A percentile compares a stretch with the other conserved stretches of the same genome.
These are phyloP conservation scores for Ormyrus nitidulus DNA, from an alignment of 2,888 invertebrate species.

Conservation along the genomic window DNA sequence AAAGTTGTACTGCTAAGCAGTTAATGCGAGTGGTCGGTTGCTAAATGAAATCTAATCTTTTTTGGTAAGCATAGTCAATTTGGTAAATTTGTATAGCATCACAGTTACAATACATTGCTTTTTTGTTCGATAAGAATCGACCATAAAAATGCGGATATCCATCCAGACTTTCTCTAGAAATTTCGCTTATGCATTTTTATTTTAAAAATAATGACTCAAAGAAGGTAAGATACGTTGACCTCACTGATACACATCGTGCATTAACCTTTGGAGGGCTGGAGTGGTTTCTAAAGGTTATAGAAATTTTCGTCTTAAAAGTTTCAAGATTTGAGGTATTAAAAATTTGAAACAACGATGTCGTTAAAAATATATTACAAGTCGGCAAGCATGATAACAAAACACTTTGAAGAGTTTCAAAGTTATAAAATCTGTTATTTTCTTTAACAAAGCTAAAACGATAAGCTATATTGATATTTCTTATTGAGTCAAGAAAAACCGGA, in stretches of 20 bases:
- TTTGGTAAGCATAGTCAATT: neutral
- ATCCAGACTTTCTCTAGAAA: neutral
- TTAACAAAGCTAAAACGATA: neutral
- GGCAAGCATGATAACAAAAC: constrained; percentile 2
- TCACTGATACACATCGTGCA: neutral
- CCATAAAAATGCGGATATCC: neutral
- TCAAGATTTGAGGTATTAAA: neutral
- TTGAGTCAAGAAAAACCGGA: too few relatives aligned
- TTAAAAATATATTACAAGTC: too few relatives aligned
- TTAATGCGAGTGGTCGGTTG: too few relatives aligned
- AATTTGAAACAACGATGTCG: too few relatives aligned
- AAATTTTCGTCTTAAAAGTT: constrained; percentile 4
- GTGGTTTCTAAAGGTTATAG: neutral
- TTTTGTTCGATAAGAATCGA: neutral
- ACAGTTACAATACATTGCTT: neutral
- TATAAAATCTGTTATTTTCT: too few relatives aligned
- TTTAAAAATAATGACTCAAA: neutral
- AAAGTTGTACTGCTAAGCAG: too few relatives aligned
- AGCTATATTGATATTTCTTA: neutral
- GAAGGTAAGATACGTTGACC: constrained; percentile 21
- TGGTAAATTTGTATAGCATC: neutral
- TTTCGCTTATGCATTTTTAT: neutral
- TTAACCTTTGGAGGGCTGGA: neutral
- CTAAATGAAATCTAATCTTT: neutral
- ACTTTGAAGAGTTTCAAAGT: neutral